Percentiles rank a stretch among this genome's conserved stretches.
These are phyloP conservation scores for Eptatretus atami DNA, from an alignment of 2,797 vertebrate species.

Conservation along the genomic window DNA sequence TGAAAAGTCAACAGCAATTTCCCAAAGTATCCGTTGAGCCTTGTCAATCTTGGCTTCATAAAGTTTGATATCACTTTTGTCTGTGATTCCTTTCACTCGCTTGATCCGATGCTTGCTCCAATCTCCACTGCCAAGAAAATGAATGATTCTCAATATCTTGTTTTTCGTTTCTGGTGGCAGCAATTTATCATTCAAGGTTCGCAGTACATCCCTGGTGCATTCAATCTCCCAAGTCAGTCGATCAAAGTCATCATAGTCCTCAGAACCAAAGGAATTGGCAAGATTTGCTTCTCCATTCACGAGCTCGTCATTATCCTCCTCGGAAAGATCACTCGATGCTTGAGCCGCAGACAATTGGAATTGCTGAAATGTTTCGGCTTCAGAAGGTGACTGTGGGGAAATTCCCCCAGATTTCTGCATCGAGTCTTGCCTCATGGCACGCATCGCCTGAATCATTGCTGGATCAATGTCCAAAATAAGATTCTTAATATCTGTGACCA, in stretches of 20 bases:
- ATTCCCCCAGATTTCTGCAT: background rate
- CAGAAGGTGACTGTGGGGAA: background rate
- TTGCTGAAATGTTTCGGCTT: background rate
- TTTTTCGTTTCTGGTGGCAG: constrained; percentile 19
- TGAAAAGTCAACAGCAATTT: constrained; percentile 28
- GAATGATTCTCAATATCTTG: constrained; percentile 20
- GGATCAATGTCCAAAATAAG: background rate
- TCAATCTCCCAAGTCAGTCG: constrained; percentile 36
- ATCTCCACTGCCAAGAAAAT: constrained; percentile 24
- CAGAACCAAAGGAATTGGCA: constrained; percentile 7
- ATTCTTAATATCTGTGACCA: background rate
- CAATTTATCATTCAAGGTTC: constrained; percentile 19
- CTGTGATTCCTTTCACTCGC: constrained; percentile 4
- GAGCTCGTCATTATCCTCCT: constrained; percentile 10
- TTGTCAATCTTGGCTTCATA: constrained; percentile 26
- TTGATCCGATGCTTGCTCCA: constrained; percentile 17
- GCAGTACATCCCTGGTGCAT: constrained; percentile 23
- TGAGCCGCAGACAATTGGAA: background rate
- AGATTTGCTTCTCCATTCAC: constrained; percentile 11
- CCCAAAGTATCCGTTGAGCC: constrained; percentile 28
- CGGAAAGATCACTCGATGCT: constrained; percentile 3
- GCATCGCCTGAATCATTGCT: background rate
- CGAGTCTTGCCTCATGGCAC: too few species aligned
- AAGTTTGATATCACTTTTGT: constrained; percentile 19
- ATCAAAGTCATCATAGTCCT: constrained; percentile 18